These are phyloP conservation scores for Leptocoma aspasia DNA, from an alignment of 2,113 vertebrate species.

Conservation along the genomic window DNA sequence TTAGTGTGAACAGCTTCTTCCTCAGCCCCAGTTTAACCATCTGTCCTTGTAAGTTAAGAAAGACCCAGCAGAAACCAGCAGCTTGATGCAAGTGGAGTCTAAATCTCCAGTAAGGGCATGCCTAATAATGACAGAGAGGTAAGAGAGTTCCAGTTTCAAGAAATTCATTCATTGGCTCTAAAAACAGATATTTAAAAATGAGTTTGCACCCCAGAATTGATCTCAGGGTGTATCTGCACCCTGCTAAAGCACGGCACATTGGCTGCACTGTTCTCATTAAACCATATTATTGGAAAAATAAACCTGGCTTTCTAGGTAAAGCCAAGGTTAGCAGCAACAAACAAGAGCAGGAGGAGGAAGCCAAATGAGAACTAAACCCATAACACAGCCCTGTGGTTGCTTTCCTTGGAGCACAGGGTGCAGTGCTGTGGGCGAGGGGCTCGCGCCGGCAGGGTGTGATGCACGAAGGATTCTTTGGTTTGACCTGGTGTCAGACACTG, in stretches of 20 bases:
- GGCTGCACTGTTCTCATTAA: not conserved
- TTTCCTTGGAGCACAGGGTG: not conserved
- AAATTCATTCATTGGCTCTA: not conserved
- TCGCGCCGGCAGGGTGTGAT: rapidly evolving
- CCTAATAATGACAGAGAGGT: not conserved
- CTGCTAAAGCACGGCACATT: not conserved
- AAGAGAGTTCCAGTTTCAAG: not conserved
- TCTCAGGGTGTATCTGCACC: not conserved
- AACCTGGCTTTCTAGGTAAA: not conserved
- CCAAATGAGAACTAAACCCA: not conserved
- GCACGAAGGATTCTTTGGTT: not conserved
- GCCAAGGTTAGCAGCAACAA: not conserved
- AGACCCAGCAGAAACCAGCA: not conserved
- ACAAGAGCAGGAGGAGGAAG: not conserved
- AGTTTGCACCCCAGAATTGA: not conserved
- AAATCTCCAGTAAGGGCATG: not conserved
- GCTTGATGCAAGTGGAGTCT: not conserved
- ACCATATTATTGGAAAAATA: not conserved
- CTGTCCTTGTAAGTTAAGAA: conserved; percentile 18
- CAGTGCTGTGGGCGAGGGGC: not conserved
- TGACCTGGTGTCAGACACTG: not conserved
- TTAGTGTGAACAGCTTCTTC: conserved; percentile 17
- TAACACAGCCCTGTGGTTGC: not conserved
- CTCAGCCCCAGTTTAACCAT: conserved; percentile 36
- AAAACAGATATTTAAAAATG: not conserved